phyloP scores from a whole-genome alignment of 2,888 invertebrate genomes.

The Trichogramma dendrolimi region DNA sequence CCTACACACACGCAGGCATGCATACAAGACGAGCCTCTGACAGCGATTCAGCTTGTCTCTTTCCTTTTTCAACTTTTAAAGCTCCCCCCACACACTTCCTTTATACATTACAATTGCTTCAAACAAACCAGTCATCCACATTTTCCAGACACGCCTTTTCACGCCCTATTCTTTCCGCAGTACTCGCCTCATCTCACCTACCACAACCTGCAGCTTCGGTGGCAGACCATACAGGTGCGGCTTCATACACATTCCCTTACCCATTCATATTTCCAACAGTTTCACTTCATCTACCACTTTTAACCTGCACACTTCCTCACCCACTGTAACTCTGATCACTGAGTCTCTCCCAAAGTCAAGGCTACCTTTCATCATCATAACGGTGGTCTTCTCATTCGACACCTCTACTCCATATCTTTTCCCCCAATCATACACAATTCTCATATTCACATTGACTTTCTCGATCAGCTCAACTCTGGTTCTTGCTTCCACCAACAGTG shows the following conservation, averaged over 20 bases:
- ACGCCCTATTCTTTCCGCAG: conserved; percentile 5
- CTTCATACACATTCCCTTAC: conserved; percentile 17
- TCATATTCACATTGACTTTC: not conserved
- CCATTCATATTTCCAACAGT: conserved; percentile 13
- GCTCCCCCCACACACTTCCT: not conserved
- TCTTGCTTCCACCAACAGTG: conserved; percentile 9
- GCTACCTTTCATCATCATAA: not conserved
- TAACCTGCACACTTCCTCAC: not conserved
- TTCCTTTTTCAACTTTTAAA: not conserved
- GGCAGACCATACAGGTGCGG: conserved; percentile 8
- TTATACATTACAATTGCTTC: no score
- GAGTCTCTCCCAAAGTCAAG: not conserved
- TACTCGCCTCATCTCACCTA: conserved; percentile 8
- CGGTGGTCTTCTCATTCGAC: not conserved
- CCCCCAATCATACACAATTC: conserved; percentile 1
- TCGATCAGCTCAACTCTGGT: not conserved
- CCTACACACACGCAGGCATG: conserved; percentile 17
- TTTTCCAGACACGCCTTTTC: not conserved
- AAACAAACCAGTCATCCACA: not conserved
- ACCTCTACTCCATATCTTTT: not conserved
- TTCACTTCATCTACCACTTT: conserved; percentile 3
- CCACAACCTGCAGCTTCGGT: not conserved
- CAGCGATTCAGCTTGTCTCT: not conserved
- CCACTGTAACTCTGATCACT: not conserved
- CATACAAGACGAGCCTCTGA: conserved; percentile 5